Evolutionary conservation across 2,797 vertebrate genomes (phyloP).

Genomic region (Tokudaia tokunoshimensis): DNA sequence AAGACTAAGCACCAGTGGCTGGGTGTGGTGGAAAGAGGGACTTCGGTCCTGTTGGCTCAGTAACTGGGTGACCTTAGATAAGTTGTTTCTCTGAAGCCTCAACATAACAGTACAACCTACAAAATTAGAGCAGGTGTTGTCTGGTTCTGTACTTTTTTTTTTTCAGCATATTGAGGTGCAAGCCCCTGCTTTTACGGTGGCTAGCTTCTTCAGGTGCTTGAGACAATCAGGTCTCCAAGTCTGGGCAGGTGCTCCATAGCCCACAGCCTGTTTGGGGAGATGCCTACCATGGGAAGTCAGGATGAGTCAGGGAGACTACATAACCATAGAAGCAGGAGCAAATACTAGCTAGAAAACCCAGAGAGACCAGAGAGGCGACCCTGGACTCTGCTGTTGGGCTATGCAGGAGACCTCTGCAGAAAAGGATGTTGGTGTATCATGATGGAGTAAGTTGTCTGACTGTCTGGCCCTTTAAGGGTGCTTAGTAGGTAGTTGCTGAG

Average conservation of each 20-base stretch:
- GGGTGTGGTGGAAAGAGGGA: neutral
- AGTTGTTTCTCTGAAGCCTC: neutral
- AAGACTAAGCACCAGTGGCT: neutral
- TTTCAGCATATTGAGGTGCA: neutral
- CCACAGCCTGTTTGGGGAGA: neutral
- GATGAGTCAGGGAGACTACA: neutral
- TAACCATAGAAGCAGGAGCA: neutral
- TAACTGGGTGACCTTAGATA: neutral
- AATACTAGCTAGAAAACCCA: neutral
- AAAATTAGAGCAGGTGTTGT: neutral
- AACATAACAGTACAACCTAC: too few species aligned
- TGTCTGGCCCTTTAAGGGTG: neutral
- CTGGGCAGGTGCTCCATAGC: neutral
- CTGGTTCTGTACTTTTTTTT: constrained; percentile 1
- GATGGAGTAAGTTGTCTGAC: neutral
- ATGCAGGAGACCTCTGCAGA: neutral
- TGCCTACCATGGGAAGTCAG: neutral
- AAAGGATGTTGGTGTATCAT: too few species aligned
- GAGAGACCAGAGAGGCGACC: neutral
- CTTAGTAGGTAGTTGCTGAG: neutral
- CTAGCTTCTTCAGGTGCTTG: neutral
- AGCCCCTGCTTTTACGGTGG: neutral
- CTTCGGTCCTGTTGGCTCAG: neutral
- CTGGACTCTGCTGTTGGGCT: neutral
- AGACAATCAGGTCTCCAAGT: neutral